phyloP scores from a whole-genome alignment of 2,888 invertebrate species.

The Hirtodrosophila trivittata region DNA sequence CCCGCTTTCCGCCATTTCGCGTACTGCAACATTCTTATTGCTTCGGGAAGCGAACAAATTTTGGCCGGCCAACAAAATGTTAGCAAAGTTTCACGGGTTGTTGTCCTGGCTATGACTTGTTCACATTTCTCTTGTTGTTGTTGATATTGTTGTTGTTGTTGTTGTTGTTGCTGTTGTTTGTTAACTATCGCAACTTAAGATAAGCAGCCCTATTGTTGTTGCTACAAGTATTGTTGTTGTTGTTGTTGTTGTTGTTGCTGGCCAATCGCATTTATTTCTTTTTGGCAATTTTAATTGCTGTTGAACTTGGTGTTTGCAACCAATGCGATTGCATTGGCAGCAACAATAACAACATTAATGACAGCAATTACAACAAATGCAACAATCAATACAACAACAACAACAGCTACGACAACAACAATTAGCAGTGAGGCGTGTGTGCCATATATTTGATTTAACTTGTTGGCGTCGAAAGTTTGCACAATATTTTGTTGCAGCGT shows the following conservation, averaged over 20 bases:
- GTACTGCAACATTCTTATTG: constrained; percentile 72
- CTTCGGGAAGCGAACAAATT: constrained; percentile 53
- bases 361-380: constrained; percentile 37
- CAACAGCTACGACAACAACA: constrained; percentile 30
- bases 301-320: constrained; percentile 69
- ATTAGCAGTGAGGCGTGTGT: constrained; percentile 28
- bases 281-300: constrained; percentile 72
- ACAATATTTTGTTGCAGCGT: constrained; percentile 60
- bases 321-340: constrained; percentile 4
- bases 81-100: constrained; percentile 69
- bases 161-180: constrained; percentile 38
- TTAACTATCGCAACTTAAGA: constrained; percentile 69
- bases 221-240: constrained; percentile 3
- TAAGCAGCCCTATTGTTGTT: constrained; percentile 50
- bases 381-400: constrained; percentile 9
- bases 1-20: constrained; percentile 12
- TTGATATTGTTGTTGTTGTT: constrained; percentile 19
- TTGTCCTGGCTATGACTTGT: constrained; percentile 53
- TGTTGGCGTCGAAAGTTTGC: constrained; percentile 65
- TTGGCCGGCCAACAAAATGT: constrained; percentile 56
- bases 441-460: constrained; percentile 79
- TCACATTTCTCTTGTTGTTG: constrained; percentile 17
- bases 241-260: constrained; percentile 18
- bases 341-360: constrained; percentile 46
- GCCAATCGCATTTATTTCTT: constrained; percentile 61